A percentile compares a stretch with the other conserved stretches of the same genome.
These are phyloP conservation scores for Callorhinus ursinus DNA, from an alignment of 2,113 vertebrate species.

Conservation along the genomic window DNA sequence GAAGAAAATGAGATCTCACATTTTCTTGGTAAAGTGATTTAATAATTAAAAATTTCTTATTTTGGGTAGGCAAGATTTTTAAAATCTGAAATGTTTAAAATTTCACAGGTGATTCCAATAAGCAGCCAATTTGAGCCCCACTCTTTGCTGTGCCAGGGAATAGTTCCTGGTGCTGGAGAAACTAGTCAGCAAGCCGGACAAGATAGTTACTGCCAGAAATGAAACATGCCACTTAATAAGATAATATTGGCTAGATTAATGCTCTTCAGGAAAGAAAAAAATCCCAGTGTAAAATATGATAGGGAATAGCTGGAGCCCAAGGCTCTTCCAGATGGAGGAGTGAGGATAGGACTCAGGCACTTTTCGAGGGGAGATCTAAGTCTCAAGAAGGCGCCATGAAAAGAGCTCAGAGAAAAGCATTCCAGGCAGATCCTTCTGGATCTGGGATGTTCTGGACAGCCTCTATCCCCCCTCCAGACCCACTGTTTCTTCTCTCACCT, in stretches of 20 bases:
- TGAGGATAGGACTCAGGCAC: background rate
- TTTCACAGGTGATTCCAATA: background rate
- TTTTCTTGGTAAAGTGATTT: conserved; percentile 2
- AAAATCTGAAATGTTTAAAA: background rate
- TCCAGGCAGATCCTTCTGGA: background rate
- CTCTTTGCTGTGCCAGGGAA: background rate
- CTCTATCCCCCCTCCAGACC: background rate
- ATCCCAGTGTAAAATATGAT: background rate
- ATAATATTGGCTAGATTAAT: background rate
- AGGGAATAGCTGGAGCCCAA: background rate
- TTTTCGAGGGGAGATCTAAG: background rate
- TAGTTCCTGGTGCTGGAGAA: background rate
- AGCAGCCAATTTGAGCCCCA: conserved; percentile 18
- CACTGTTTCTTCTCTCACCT: background rate
- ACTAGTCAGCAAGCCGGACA: background rate
- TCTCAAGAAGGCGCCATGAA: background rate
- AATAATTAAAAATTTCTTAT: background rate
- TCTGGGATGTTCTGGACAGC: background rate
- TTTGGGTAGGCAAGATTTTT: background rate
- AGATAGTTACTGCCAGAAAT: conserved; percentile 42
- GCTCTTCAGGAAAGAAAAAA: background rate
- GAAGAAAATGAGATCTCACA: background rate
- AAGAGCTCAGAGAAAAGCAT: background rate
- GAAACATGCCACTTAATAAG: conserved; percentile 30
- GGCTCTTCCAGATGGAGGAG: background rate